These are phyloP conservation scores for Sinocyclocheilus maitianheensis DNA, from an alignment of 2,113 vertebrate genomes.

Conservation along the genomic window DNA sequence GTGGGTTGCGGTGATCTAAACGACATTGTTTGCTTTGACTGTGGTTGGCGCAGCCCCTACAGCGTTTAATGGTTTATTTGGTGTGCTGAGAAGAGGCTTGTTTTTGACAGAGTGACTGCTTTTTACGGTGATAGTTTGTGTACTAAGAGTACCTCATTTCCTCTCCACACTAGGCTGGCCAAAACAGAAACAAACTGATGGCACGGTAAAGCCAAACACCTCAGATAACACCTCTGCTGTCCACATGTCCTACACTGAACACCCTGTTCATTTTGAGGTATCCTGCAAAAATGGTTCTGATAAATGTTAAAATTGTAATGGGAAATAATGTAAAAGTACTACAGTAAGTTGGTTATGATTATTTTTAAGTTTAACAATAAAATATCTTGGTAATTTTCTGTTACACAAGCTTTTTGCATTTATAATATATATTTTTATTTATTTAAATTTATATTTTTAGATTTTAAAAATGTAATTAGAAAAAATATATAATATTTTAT, in stretches of 20 bases:
- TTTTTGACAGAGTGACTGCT: slow-evolving; percentile 17
- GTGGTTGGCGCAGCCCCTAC: slow-evolving; percentile 25
- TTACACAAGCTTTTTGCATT: neutral
- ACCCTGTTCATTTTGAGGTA: neutral
- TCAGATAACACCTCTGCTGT: slow-evolving; percentile 5
- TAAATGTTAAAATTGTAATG: neutral
- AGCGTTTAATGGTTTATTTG: slow-evolving; percentile 40
- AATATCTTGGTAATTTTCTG: neutral
- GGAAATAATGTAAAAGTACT: neutral
- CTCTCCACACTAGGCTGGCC: slow-evolving; percentile 49
- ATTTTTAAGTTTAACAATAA: neutral
- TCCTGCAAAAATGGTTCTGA: neutral
- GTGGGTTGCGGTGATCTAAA: slow-evolving; percentile 42
- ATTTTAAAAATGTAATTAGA: no score
- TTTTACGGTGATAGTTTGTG: slow-evolving; percentile 46
- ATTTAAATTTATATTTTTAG: no score
- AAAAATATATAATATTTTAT: neutral
- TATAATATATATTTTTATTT: neutral
- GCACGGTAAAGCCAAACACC: neutral
- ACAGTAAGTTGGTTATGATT: neutral
- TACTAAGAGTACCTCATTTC: slow-evolving; percentile 60
- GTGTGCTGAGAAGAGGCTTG: slow-evolving; percentile 34
- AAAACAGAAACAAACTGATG: slow-evolving; percentile 24
- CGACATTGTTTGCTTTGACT: slow-evolving; percentile 45
- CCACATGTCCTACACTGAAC: neutral